Evolutionary conservation across 2,797 vertebrate genomes (phyloP), one percentile per base, ranked within the genome.

Genomic region (Premnoplex brunnescens): DNA sequence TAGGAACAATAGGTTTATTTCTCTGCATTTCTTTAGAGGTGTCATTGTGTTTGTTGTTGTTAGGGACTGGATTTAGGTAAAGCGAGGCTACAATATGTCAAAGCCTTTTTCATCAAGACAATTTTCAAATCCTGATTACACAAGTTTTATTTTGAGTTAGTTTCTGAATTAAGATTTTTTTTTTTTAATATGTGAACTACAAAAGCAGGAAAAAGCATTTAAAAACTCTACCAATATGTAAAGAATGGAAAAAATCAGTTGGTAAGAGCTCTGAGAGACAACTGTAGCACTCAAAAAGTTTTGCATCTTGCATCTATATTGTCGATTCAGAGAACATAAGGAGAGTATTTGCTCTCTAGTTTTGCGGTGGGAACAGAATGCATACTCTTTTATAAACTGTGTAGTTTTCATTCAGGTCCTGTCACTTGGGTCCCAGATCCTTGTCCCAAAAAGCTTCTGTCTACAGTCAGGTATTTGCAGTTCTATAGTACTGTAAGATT

Each of bases 381-480:
- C 4, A 6, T 71, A 10, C 16, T 67, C 23, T 49, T 76, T 34
- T 5, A 16, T 30, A 88, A 76, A 93, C 16, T 23, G 44, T 41
- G 5, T 52, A 49, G 34, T 79, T 92, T 62, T 72, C 19, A 14
- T 32, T 77, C 51, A 19, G 5, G 11, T 64, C 37, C 26, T 76
- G 17, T 77, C 2, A 0, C 18, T 60, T 82, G 32, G 7, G 19
- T 78, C 10, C 22, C 62, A 85, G 17, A 22, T 75, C 48, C 21
- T 75, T 37, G 11, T 60, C 28, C 46, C 36, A 72, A 7, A 60
- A 78, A 81, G 27, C 32, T 90, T 54, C n/a, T 86, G 6, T 69
- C 1, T 7, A 4, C 32, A 80, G n/a, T 59, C 37, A 21, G 30
- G 18, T 79, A 9, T 67, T 72, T 0, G 0, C 24, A 63, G n/a